Base-by-base conservation (phyloP, 2,888 invertebrate species). In the Stegana nigrithorax region DNA sequence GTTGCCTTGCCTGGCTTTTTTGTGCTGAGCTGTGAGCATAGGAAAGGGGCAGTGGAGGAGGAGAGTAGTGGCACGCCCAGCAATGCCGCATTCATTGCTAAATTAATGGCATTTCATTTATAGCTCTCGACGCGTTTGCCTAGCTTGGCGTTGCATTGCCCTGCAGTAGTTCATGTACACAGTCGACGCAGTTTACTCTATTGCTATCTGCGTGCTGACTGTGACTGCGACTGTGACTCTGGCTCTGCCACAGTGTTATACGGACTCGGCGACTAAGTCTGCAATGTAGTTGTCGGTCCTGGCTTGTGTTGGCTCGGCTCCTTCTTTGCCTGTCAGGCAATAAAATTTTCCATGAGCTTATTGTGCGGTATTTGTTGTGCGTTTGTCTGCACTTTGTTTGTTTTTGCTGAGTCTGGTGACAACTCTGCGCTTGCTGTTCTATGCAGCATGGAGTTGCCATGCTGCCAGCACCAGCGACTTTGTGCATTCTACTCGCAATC, bases 81-180 rank as follows among this genome's bases (percentile, higher is more conserved):
- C 3, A 67, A 68, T 80, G 76, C 75, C 75, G 68, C 75, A 76
- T 78, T 80, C 80, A 76, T 76, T 76, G 78, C 78, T 79, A 80
- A 76, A 76, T 76, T 76, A 76, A 76, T 76, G 80, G 72, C 80
- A 78, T 80, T 80, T 76, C 80, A 76, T 80, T 78, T 80, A 78
- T 47, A 47, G 47, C 10, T 25, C 25, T 23, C 21, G 10, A 47
- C 7, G 73, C 72, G 62, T 64, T 73, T 79, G 73, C 78, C 75
- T 21, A 25, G 23, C 21, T 29, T 45, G 19, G 5, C 27, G n/a
- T 4, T 10, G 2, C 44, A 6, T 39, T 17, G 10, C 36, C 6
- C 12, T 32, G 76, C 60, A 26, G 61, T n/a, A n/a, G n/a, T n/a
- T n/a, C n/a, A n/a, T n/a, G n/a, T n/a, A n/a, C n/a, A n/a, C 39